phyloP scores from a whole-genome alignment of 2,888 invertebrate species.

The Cosmia trapezina region DNA sequence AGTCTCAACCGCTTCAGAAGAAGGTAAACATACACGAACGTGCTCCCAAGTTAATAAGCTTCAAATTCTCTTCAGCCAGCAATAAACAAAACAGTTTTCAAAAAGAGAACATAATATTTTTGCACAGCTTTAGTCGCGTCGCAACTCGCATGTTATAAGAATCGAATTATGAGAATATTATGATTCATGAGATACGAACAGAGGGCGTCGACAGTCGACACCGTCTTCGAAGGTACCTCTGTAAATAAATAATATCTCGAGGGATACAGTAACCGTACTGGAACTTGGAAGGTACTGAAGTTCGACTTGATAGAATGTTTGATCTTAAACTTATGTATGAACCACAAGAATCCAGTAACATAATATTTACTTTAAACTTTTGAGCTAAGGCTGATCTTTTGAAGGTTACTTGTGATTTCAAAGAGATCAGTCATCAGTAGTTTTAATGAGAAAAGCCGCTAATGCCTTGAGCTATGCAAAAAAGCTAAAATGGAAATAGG shows the following conservation, averaged over 20 bases:
- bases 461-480: too few species aligned
- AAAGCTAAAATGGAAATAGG: too few species aligned
- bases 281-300: neutral
- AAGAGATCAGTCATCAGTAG: neutral
- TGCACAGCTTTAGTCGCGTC: conserved; percentile 13
- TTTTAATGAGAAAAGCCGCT: too few species aligned
- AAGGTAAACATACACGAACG: neutral
- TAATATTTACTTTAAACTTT: neutral
- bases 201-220: conserved; percentile 62
- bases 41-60: neutral
- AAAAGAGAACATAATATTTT: conserved; percentile 17
- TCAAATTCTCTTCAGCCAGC: neutral
- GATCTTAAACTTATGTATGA: conserved; percentile 1
- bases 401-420: neutral
- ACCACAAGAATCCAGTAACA: neutral
- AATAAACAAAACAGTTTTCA: conserved; percentile 1
- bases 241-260: conserved; percentile 51
- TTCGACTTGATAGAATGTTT: conserved; percentile 12
- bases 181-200: conserved; percentile 56
- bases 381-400: neutral
- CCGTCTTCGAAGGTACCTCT: conserved; percentile 25
- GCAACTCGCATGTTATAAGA: neutral
- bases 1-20: neutral
- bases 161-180: conserved; percentile 51
- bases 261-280: conserved; percentile 10